Evolutionary conservation across 2,888 invertebrate genomes (phyloP).

Genomic region (Hemithea aestivaria): DNA sequence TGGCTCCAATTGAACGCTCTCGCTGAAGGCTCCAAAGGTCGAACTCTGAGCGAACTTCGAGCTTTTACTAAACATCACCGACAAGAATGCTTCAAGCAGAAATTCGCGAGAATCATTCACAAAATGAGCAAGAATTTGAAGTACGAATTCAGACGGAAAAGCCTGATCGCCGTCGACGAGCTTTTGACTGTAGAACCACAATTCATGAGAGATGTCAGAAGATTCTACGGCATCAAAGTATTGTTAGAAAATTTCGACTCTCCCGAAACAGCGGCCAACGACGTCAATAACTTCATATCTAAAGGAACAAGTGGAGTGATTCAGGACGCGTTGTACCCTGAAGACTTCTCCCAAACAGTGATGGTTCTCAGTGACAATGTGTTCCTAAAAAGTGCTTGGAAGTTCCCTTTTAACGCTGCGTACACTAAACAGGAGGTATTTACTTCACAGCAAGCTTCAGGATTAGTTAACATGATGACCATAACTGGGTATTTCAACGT

Average conservation of each 20-base stretch:
- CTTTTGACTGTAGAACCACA: slow-evolving; percentile 40
- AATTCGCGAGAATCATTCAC: slow-evolving; percentile 38
- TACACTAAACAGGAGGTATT: slow-evolving; percentile 40
- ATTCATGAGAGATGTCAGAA: slow-evolving; percentile 38
- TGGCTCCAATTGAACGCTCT: slow-evolving; percentile 55
- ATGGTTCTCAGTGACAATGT: slow-evolving; percentile 48
- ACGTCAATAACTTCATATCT: slow-evolving; percentile 40
- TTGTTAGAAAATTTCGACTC: slow-evolving; percentile 43
- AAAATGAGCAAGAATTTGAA: slow-evolving; percentile 36
- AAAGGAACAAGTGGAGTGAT: slow-evolving; percentile 36
- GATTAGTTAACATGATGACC: slow-evolving; percentile 56
- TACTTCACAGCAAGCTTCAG: slow-evolving; percentile 17
- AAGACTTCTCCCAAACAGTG: slow-evolving; percentile 45
- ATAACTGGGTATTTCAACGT: slow-evolving; percentile 46
- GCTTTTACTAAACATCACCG: slow-evolving; percentile 43
- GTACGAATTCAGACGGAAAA: slow-evolving; percentile 35
- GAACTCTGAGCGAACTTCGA: slow-evolving; percentile 46
- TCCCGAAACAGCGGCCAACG: slow-evolving; percentile 30
- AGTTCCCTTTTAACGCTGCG: slow-evolving; percentile 41
- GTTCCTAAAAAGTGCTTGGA: slow-evolving; percentile 51
- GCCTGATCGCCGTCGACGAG: slow-evolving; percentile 46
- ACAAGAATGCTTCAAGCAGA: slow-evolving; percentile 44
- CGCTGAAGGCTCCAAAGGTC: slow-evolving; percentile 48
- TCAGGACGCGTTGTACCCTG: slow-evolving; percentile 33
- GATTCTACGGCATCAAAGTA: slow-evolving; percentile 38